A percentile compares a stretch with the other conserved stretches of the same genome.
These are phyloP conservation scores for Ciconia stormi DNA, from an alignment of 2,113 vertebrate genomes.

Conservation along the genomic window DNA sequence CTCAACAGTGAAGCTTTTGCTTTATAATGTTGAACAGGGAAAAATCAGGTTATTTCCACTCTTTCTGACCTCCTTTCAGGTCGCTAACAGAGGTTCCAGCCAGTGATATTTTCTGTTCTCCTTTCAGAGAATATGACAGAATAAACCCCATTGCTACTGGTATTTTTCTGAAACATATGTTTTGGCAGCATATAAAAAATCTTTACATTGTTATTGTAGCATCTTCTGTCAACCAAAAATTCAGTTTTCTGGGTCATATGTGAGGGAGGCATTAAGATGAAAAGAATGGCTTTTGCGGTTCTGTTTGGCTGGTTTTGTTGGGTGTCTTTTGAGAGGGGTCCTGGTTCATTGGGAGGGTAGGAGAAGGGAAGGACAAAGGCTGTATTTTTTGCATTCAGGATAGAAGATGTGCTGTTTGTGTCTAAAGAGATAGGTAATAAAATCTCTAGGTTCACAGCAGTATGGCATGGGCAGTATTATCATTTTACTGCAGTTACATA, in stretches of 20 bases:
- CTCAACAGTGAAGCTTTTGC: not conserved
- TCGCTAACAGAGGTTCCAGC: not conserved
- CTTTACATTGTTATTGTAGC: not conserved
- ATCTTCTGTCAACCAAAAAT: not conserved
- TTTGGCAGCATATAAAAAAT: not conserved
- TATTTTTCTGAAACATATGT: not conserved
- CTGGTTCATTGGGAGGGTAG: not conserved
- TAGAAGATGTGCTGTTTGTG: not conserved
- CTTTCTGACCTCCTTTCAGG: slow-evolving; percentile 26
- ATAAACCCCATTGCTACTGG: not conserved
- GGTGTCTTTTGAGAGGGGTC: not conserved
- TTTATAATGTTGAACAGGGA: not conserved
- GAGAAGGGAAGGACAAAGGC: not conserved
- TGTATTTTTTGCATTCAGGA: not conserved
- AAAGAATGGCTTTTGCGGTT: not conserved
- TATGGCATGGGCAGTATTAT: not conserved
- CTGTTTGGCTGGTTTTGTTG: not conserved
- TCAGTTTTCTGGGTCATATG: not conserved
- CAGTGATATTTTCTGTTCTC: not conserved
- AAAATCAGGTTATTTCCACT: not conserved
- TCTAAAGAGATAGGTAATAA: not conserved
- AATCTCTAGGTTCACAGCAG: not conserved
- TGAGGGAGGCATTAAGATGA: not conserved
- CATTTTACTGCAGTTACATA: not conserved
- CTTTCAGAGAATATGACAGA: not conserved